A percentile compares a stretch with the other conserved stretches of the same genome.
phyloP scores from a whole-genome alignment of 2,113 vertebrate species.

The Pelmatolapia mariae region DNA sequence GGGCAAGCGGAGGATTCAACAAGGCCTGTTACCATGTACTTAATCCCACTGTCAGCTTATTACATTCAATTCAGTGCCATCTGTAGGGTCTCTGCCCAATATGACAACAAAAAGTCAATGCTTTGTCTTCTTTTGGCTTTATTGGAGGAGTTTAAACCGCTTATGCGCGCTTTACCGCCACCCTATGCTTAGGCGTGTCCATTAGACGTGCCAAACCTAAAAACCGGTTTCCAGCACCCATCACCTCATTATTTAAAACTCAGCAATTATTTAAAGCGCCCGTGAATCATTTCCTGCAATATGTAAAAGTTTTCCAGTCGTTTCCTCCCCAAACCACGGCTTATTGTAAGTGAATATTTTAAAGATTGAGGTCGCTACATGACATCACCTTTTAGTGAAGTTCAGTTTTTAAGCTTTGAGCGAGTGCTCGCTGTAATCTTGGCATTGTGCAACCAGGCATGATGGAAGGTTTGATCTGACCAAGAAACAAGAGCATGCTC shows the following conservation, averaged over 20 bases:
- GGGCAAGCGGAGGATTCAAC: conserved; percentile 33
- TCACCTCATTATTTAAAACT: background rate
- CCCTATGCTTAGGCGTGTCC: background rate
- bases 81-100: background rate
- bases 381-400: background rate
- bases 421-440: background rate
- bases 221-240: background rate
- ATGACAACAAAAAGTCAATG: background rate
- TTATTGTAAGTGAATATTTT: background rate
- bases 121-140: background rate
- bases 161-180: background rate
- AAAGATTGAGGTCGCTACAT: background rate
- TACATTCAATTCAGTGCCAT: fast-evolving
- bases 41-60: conserved; percentile 19
- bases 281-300: background rate
- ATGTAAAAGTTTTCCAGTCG: background rate
- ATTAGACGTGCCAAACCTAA: background rate
- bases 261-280: background rate
- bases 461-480: background rate
- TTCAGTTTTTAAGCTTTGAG: background rate
- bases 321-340: background rate
- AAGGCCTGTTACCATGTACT: conserved; percentile 30
- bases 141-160: background rate
- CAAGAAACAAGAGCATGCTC: background rate
- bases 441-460: background rate